phyloP scores from a whole-genome alignment of 2,113 vertebrate species.

The Fregata magnificens region DNA sequence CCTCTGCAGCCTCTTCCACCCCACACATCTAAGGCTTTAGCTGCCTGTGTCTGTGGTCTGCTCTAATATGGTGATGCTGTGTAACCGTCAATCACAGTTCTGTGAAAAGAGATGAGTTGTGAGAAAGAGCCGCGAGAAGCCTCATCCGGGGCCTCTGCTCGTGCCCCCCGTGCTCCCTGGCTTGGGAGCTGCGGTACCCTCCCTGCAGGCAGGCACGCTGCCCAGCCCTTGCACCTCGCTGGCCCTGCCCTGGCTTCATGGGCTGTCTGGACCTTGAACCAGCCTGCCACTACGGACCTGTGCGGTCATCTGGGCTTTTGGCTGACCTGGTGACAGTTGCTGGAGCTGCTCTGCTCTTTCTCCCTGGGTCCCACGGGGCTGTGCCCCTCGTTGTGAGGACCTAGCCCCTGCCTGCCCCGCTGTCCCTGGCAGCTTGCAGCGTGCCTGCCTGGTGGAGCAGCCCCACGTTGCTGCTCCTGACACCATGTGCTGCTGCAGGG shows the following conservation, averaged over 20 bases:
- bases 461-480: not conserved
- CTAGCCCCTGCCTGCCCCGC: rapidly evolving
- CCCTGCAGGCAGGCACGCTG: not conserved
- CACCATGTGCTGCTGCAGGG: rapidly evolving
- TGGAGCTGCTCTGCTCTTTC: not conserved
- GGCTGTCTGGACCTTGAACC: not conserved
- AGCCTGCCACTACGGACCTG: not conserved
- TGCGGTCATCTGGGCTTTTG: not conserved
- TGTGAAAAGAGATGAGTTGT: not conserved
- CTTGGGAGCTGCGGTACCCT: no score
- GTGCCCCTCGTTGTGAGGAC: not conserved
- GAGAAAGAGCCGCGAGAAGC: not conserved
- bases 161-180: not conserved
- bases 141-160: not conserved
- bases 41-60: not conserved
- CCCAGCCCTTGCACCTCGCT: not conserved
- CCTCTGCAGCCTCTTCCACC: not conserved
- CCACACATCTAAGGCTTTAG: not conserved
- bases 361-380: not conserved
- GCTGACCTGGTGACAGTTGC: not conserved
- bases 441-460: not conserved
- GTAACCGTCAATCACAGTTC: not conserved
- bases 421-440: not conserved
- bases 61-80: not conserved
- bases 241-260: not conserved